phyloP scores from a whole-genome alignment of 64 coral and sea anemone genomes.

The Trachythela sp. region DNA sequence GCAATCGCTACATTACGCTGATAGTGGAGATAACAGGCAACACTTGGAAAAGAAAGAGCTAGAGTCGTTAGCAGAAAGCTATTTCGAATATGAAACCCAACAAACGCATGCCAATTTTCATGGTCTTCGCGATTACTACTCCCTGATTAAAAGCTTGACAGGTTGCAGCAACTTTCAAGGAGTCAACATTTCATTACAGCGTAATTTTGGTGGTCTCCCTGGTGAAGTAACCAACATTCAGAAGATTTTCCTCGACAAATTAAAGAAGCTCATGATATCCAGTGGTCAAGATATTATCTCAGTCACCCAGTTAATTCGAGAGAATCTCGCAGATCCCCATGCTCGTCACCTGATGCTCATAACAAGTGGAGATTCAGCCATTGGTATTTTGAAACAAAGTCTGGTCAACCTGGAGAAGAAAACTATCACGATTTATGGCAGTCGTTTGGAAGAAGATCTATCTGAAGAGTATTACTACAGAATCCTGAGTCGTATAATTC shows the following conservation, averaged over 20 bases:
- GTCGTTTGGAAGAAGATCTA: conserved; percentile 86
- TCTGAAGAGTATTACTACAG: conserved; percentile 93
- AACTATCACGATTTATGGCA: conserved; percentile 88
- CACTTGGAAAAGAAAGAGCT: background rate
- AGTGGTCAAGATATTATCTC: conserved; percentile 24
- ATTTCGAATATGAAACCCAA: conserved; percentile 59
- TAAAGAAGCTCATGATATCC: conserved; percentile 17
- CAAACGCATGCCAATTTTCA: conserved; percentile 76
- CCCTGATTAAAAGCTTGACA: conserved; percentile 58
- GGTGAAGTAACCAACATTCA: conserved; percentile 46
- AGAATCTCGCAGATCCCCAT: conserved; percentile 66
- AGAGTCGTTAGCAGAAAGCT: conserved; percentile 58
- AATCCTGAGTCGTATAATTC: conserved; percentile 79
- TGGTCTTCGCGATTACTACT: conserved; percentile 87
- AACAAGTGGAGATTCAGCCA: conserved; percentile 92
- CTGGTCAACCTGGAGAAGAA: conserved; percentile 57
- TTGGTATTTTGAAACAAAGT: conserved; percentile 78
- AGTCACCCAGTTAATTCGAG: conserved; percentile 66
- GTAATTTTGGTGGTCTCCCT: conserved; percentile 80
- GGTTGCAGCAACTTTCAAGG: background rate
- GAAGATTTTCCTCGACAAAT: conserved; percentile 31
- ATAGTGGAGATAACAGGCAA: conserved; percentile 10
- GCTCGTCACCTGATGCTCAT: conserved; percentile 94
- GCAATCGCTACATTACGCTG: conserved; percentile 35
- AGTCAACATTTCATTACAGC: conserved; percentile 46